Conservation (phyloP, 2,797 vertebrate genomes). For the Urocyon cinereoargenteus region DNA sequence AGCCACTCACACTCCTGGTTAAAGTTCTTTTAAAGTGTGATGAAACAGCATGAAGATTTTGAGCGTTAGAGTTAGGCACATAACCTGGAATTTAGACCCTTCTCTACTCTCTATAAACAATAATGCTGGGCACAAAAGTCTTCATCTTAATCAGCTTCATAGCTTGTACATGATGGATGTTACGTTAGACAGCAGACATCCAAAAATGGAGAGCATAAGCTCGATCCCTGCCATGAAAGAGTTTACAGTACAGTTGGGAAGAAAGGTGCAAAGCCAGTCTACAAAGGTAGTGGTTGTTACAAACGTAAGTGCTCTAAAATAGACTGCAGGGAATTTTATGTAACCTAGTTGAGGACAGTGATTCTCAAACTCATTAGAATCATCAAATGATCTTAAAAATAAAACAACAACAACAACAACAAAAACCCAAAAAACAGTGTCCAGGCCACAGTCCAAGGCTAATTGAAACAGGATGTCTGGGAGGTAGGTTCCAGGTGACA, state of each 20-base stretch:
- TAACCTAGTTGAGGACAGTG: neutral
- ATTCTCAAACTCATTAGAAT: neutral
- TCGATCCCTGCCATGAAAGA: neutral
- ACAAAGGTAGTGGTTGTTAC: neutral
- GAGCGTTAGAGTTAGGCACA: neutral
- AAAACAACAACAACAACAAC: too few species aligned
- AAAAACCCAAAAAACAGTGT: neutral
- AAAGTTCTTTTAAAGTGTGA: neutral
- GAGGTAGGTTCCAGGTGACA: neutral
- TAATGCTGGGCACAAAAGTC: neutral
- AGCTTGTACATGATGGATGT: neutral
- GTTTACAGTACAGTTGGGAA: neutral
- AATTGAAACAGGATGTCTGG: neutral
- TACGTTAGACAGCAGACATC: neutral
- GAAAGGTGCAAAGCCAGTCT: neutral
- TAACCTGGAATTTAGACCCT: neutral
- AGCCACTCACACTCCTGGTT: neutral
- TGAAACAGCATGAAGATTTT: neutral
- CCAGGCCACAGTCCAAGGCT: neutral
- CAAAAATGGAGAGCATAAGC: neutral
- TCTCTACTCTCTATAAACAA: neutral
- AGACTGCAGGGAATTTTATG: rapidly evolving
- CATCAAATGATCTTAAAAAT: neutral
- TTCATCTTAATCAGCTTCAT: neutral
- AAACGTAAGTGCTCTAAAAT: neutral